Evolutionary conservation across 2,113 vertebrate species (phyloP).

Genomic region (Actenoides hombroni): DNA sequence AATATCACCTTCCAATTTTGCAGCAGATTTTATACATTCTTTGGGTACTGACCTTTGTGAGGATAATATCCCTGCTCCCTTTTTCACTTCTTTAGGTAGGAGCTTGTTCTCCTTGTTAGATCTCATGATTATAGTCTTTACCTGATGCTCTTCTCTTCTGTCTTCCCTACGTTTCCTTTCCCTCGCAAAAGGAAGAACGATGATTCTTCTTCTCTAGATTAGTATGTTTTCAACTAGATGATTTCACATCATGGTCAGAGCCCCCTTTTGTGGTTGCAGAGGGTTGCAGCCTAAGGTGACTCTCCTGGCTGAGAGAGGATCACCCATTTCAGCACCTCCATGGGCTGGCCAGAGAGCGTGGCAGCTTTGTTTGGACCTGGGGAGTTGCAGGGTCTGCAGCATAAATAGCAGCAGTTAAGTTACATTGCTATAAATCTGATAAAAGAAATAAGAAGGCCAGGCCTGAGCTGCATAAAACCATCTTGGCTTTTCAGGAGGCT

Average conservation of each 20-base stretch:
- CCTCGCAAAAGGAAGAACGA: background rate
- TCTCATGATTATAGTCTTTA: background rate
- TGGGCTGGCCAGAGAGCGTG: rapidly evolving
- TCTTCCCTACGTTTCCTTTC: background rate
- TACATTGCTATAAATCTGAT: background rate
- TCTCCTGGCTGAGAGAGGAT: background rate
- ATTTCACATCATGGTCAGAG: background rate
- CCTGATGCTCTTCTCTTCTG: background rate
- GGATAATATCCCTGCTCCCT: background rate
- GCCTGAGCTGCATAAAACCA: background rate
- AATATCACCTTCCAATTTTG: background rate
- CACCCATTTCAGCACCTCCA: background rate
- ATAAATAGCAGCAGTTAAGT: background rate
- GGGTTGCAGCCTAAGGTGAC: background rate
- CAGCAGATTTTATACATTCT: background rate
- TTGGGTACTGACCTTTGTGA: background rate
- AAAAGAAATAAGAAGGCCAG: background rate
- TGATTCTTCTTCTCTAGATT: background rate
- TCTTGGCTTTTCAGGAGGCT: background rate
- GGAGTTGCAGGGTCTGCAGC: background rate
- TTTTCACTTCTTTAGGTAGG: background rate
- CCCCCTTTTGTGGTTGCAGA: background rate
- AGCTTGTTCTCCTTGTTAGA: background rate
- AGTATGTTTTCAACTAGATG: background rate
- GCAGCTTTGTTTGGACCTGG: background rate